A percentile compares a stretch with the other conserved stretches of the same genome.
Conservation (phyloP, 2,113 vertebrate species). For the Xiphophorus couchianus region DNA sequence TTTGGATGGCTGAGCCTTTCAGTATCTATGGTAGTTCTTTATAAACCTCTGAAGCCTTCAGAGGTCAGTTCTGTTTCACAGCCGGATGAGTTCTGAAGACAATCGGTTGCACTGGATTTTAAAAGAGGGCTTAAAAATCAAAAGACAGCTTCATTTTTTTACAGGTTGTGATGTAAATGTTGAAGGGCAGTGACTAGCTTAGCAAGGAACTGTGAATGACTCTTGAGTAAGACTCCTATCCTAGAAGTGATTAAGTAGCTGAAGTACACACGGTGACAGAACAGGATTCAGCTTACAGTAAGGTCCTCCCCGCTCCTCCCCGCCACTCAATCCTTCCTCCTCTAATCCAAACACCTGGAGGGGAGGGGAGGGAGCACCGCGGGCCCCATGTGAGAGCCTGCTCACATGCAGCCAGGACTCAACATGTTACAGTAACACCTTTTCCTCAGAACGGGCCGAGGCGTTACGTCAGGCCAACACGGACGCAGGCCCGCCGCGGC, state of each 20-base stretch:
- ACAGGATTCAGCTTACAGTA: constrained; percentile 64
- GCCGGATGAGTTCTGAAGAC: no score
- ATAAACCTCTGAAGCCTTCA: background rate
- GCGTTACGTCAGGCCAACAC: constrained; percentile 59
- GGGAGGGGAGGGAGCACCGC: constrained; percentile 11
- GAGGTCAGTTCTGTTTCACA: background rate
- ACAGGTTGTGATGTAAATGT: no score
- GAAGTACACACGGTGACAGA: constrained; percentile 36
- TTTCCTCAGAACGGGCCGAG: constrained; percentile 43
- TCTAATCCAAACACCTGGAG: constrained; percentile 76
- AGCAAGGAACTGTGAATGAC: background rate
- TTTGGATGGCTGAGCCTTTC: no score
- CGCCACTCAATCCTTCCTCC: constrained; percentile 51
- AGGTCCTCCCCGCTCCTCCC: constrained; percentile 52
- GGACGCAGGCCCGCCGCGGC: background rate
- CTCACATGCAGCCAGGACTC: constrained; percentile 71
- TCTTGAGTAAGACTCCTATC: background rate
- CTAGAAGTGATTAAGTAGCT: constrained; percentile 9
- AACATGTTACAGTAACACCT: constrained; percentile 80
- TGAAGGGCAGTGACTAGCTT: background rate
- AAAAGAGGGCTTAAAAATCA: no score
- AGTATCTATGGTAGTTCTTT: no score
- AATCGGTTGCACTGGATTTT: no score
- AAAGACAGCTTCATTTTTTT: no score
- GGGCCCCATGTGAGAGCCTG: constrained; percentile 72